A percentile compares a stretch with the other conserved stretches of the same genome.
phyloP scores from a whole-genome alignment of 1,140 invertebrate genomes.

The Hermatobates lingyangjiaoensis region DNA sequence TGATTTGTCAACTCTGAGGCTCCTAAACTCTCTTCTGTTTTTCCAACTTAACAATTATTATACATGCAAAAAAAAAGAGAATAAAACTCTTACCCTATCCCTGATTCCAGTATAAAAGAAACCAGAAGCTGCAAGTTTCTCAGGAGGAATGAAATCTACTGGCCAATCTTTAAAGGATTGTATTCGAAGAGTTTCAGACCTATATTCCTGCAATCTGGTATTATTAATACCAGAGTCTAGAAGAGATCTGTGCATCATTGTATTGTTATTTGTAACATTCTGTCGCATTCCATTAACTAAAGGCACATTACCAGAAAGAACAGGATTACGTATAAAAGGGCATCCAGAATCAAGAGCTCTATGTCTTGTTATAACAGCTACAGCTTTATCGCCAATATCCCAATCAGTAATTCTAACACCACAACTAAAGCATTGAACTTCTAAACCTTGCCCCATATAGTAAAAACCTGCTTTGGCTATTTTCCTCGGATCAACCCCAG shows the following conservation, averaged over 20 bases:
- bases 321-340: conserved; percentile 44
- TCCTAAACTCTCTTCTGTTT: no score
- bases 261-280: conserved; percentile 1
- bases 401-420: conserved; percentile 46
- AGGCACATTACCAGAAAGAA: conserved; percentile 42
- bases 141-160: conserved; percentile 33
- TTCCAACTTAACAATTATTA: no score
- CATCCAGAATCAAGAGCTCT: conserved; percentile 39
- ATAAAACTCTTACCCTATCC: conserved; percentile 27
- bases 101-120: conserved; percentile 48
- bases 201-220: not conserved
- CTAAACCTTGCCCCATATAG: conserved; percentile 41
- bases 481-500: conserved; percentile 36
- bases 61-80: no score
- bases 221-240: not conserved
- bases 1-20: no score
- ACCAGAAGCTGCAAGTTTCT: conserved; percentile 56
- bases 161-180: conserved; percentile 45
- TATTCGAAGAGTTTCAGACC: conserved; percentile 27
- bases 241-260: conserved; percentile 11
- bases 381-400: conserved; percentile 41
- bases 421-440: conserved; percentile 59
- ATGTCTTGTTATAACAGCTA: conserved; percentile 32
- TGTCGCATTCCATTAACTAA: conserved; percentile 17
- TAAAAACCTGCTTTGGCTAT: conserved; percentile 70